Conservation (phyloP, 92 coral and sea anemone species). For the Porites evermanni region DNA sequence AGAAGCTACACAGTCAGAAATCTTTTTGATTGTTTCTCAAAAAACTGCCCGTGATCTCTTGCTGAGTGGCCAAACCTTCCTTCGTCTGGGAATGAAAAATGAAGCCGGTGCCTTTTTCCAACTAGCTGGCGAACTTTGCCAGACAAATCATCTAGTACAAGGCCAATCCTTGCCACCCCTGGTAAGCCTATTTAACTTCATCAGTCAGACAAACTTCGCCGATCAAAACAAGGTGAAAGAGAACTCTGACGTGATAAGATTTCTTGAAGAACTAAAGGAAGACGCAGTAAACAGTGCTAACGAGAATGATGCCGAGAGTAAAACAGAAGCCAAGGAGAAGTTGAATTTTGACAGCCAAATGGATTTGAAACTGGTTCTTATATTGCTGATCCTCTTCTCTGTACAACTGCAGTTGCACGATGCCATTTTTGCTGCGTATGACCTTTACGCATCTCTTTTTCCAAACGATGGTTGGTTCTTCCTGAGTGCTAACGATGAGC, state of each 20-base stretch:
- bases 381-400: constrained; percentile 1
- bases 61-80: background rate
- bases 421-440: constrained; percentile 10
- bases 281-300: background rate
- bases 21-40: background rate
- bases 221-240: no score
- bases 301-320: background rate
- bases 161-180: background rate
- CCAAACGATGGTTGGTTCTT: background rate
- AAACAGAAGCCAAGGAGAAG: background rate
- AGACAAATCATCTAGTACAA: background rate
- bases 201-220: background rate
- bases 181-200: background rate
- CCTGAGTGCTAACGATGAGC: background rate
- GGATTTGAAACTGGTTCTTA: background rate
- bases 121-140: background rate
- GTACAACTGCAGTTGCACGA: constrained; percentile 15
- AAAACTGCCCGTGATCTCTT: constrained; percentile 4
- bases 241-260: no score
- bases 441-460: background rate
- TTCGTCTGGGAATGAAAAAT: constrained; percentile 16
- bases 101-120: constrained; percentile 20
- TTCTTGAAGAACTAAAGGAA: background rate
- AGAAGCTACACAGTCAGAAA: background rate
- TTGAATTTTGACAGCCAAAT: background rate